Evolutionary conservation across 2,888 invertebrate species (phyloP), one percentile per base, ranked within the genome.

Genomic region (Athetis lepigone): DNA sequence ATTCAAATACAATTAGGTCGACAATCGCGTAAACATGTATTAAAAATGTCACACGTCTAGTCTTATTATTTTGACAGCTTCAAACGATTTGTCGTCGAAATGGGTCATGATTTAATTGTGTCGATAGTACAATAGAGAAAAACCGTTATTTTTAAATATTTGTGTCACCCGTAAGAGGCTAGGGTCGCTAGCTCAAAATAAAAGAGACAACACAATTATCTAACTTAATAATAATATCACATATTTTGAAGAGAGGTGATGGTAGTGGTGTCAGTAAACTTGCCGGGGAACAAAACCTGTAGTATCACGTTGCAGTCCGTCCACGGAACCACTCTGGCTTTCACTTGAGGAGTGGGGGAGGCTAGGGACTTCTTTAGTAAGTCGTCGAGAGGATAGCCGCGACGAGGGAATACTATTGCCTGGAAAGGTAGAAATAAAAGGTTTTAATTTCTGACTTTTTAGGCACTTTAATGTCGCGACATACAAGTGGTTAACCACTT

Each of bases 321-420:
- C 94, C 94, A 95, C 11, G 93, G 90, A 0, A 92, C 88, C 2
- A 93, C 92, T 21, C 81, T 84, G 1, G 93, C 93, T 16, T 80
- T 81, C 1, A 94, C 77, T 21, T 85, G 85, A 0, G 92, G 90
- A 0, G 68, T 56, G 0, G 86, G 70, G 0, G 89, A 80, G 0
- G 85, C 55, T 1, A 88, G 70, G 2, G 88, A 86, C 80, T 90
- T 88, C 82, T 87, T 88, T 23, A 92, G 85, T 1, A 94, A 78
- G 8, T 90, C 87, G 43, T 93, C 88, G 23, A 94, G 83, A 0
- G 93, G 92, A 69, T 85, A 94, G 1, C 92, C 92, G 5, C 86
- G 84, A 0, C 94, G 89, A 0, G 94, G 93, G 63, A 92, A 94
- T 0, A 94, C 92, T 50, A 71, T 89, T 0, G 88, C 87, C 94